These are phyloP conservation scores for Hozukius guyotensis DNA, from an alignment of 2,797 vertebrate genomes.

Conservation along the genomic window DNA sequence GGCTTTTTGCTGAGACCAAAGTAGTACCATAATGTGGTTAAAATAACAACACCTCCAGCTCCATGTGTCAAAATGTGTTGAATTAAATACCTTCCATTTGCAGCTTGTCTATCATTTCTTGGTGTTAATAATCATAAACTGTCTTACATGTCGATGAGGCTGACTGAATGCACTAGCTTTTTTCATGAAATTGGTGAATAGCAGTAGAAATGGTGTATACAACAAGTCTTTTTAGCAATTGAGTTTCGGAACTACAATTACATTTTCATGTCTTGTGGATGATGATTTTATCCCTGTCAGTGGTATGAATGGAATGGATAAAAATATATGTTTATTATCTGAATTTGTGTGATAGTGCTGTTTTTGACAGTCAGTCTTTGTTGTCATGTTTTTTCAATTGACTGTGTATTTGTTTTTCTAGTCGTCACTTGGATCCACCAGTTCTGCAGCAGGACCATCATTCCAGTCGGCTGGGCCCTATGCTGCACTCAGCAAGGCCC, in stretches of 20 bases:
- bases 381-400: background rate
- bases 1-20: background rate
- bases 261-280: background rate
- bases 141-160: background rate
- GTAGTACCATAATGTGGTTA: background rate
- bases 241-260: background rate
- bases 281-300: background rate
- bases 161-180: background rate
- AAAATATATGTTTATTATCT: too few species aligned
- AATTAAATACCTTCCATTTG: background rate
- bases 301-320: background rate
- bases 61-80: background rate
- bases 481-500: constrained; percentile 89
- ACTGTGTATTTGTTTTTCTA: constrained; percentile 56
- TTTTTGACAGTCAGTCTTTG: background rate
- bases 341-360: background rate
- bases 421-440: constrained; percentile 92
- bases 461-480: constrained; percentile 92
- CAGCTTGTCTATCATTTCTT: background rate
- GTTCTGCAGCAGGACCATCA: constrained; percentile 77
- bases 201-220: background rate
- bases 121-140: background rate
- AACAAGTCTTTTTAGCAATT: background rate
- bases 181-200: background rate
- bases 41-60: background rate